Base-by-base conservation (phyloP, 2,888 invertebrate species). In the Caenorhabditis panamensis region DNA sequence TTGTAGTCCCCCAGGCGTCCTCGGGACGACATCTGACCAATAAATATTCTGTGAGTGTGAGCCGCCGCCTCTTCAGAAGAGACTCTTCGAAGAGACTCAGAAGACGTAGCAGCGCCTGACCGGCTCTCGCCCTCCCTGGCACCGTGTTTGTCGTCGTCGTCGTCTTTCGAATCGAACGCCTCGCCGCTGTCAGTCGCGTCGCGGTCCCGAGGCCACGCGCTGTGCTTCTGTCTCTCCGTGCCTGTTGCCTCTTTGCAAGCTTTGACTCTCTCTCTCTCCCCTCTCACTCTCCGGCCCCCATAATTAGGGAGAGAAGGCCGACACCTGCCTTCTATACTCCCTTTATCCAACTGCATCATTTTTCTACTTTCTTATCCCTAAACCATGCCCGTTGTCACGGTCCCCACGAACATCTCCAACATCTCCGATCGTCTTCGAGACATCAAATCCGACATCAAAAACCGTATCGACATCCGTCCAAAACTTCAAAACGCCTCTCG, bases 381-480 rank as follows among this genome's bases (percentile, higher is more conserved):
- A 4, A 31, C 31, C 37, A 73, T 73, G 72, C 72, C 72, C 6
- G 72, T 73, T n/a, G 64, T 73, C n/a, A 73, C 49, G 58, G 58
- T 58, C 22, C 26, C 58, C 2, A 63, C 53, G 53, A 56, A n/a
- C n/a, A n/a, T n/a, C n/a, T n/a, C n/a, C n/a, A n/a, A n/a, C n/a
- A n/a, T n/a, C n/a, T n/a, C n/a, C n/a, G n/a, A 73, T 37, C 63
- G 72, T 44, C 63, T 73, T 5, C 63, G 64, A n/a, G n/a, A n/a
- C n/a, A n/a, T n/a, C n/a, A n/a, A n/a, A n/a, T n/a, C n/a, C 26
- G 72, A 73, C 49, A 64, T 73, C 72, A 73, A 54, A 18, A 63
- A 36, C 3, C 36, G 72, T 6, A 62, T 73, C 51, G 64, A 64
- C 11, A 62, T 58, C 37, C 72, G 72, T 26, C 62, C 62, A 18